Percentiles rank a stretch among this genome's conserved stretches.
These are phyloP conservation scores for Vanacampus margaritifer DNA, from an alignment of 2,113 vertebrate genomes.

Conservation along the genomic window DNA sequence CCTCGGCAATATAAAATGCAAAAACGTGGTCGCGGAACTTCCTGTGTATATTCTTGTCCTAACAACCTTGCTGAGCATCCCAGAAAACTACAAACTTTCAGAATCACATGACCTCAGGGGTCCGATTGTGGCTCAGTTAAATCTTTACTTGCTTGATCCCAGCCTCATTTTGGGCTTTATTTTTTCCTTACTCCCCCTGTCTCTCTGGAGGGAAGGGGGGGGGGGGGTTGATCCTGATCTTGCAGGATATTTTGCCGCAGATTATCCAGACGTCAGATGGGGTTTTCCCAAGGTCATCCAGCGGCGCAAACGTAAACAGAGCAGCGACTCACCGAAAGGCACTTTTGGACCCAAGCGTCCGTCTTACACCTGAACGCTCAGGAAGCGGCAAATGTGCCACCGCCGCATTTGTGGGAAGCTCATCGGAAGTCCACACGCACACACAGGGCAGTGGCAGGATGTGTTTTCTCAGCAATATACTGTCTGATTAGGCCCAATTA, in stretches of 20 bases:
- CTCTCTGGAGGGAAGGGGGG: background rate
- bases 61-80: background rate
- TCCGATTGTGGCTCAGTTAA: background rate
- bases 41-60: background rate
- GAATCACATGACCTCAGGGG: background rate
- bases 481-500: slow-evolving; percentile 4
- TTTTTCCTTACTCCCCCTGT: background rate
- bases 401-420: background rate
- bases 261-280: background rate
- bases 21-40: too few species aligned
- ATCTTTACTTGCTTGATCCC: background rate
- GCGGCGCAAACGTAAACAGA: background rate
- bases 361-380: background rate
- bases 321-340: background rate
- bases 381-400: background rate
- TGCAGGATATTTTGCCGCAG: background rate
- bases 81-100: background rate
- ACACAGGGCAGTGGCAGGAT: background rate
- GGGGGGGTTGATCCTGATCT: background rate
- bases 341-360: background rate
- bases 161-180: background rate
- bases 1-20: too few species aligned
- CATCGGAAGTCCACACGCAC: background rate
- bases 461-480: background rate
- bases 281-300: background rate